phyloP scores from a whole-genome alignment of 2,888 invertebrate species.

The Thereva unica region DNA sequence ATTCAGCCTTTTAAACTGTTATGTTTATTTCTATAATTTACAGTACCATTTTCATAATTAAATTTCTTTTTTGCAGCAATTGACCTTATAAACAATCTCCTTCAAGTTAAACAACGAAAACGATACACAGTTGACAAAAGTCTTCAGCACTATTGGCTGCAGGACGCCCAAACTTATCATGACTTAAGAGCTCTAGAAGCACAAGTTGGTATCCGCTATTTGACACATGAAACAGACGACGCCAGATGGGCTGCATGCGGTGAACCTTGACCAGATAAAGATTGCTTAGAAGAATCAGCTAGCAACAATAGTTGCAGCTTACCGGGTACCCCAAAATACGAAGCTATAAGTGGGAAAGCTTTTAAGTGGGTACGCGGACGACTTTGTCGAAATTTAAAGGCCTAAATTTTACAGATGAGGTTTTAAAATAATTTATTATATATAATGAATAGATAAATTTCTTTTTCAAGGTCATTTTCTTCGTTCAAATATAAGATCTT shows the following conservation, averaged over 20 bases:
- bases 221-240: constrained; percentile 92
- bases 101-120: constrained; percentile 96
- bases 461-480: not conserved
- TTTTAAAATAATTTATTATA: not conserved
- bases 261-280: constrained; percentile 60
- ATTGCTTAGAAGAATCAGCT: constrained; percentile 43
- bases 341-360: constrained; percentile 57
- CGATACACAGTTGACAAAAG: constrained; percentile 96
- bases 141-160: constrained; percentile 92
- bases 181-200: constrained; percentile 89
- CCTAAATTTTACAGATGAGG: constrained; percentile 6
- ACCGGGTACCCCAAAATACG: constrained; percentile 53
- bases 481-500: too few relatives aligned
- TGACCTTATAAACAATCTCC: constrained; percentile 94
- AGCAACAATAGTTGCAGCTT: constrained; percentile 51
- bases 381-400: constrained; percentile 52
- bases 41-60: not conserved
- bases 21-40: too few relatives aligned
- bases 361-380: constrained; percentile 58
- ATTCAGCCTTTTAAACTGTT: too few relatives aligned
- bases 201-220: constrained; percentile 76
- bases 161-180: constrained; percentile 94
- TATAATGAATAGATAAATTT: not conserved
- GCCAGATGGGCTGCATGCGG: constrained; percentile 72
- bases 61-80: constrained; percentile 72